Conservation (phyloP, 1,140 invertebrate species). For the Brachionus rubens region DNA sequence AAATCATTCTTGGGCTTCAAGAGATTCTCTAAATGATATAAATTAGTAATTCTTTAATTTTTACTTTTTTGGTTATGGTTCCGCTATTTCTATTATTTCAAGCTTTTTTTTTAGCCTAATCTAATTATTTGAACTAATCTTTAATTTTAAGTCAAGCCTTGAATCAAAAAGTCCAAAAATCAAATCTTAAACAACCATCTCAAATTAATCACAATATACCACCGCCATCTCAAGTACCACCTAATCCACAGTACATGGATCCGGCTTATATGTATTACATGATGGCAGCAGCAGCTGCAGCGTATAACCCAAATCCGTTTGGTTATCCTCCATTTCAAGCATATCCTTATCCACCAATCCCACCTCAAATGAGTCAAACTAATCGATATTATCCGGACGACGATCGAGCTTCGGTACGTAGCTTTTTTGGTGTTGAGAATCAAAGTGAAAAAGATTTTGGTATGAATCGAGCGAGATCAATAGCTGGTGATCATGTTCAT, state of each 20-base stretch:
- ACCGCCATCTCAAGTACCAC: not conserved
- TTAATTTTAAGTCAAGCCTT: not conserved
- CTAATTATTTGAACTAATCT: not conserved
- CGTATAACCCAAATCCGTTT: not conserved
- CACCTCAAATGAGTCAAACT: not conserved
- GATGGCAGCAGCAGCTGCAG: conserved; percentile 13
- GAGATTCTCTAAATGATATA: not conserved
- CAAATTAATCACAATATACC: not conserved
- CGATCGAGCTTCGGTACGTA: not conserved
- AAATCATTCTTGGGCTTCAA: not conserved
- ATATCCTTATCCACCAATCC: not conserved
- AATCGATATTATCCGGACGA: conserved; percentile 8
- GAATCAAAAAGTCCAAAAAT: not conserved
- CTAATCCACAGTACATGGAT: conserved; percentile 20
- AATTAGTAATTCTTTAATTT: not conserved
- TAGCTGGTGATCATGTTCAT: not conserved
- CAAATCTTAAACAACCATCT: not conserved
- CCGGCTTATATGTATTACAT: conserved; percentile 27
- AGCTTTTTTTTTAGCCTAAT: not conserved
- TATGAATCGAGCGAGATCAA: not conserved
- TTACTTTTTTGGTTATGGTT: not conserved
- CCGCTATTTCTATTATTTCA: not conserved
- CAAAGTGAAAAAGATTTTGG: not conserved
- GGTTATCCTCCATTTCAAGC: not conserved
- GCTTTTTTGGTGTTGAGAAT: not conserved